Percentiles rank a stretch among this genome's conserved stretches.
Evolutionary conservation across 2,797 vertebrate genomes (phyloP).

Genomic region (Echiichthys vipera): DNA sequence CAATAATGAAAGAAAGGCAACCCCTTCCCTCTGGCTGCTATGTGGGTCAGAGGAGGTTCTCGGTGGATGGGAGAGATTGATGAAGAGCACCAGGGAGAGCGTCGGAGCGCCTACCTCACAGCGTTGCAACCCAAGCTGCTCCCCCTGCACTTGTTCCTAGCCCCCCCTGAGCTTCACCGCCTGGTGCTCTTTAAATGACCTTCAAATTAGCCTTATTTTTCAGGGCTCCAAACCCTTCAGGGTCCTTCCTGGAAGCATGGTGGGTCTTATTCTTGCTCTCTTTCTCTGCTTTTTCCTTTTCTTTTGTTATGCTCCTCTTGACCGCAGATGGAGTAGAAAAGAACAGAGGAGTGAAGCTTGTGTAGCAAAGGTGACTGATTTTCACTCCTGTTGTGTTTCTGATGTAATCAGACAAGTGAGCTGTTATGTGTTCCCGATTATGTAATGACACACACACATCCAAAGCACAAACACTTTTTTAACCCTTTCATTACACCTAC

Average conservation of each 20-base stretch:
- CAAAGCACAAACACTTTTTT: not conserved
- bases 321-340: slow-evolving; percentile 25
- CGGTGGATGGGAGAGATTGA: slow-evolving; percentile 85
- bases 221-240: slow-evolving; percentile 68
- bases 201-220: slow-evolving; percentile 86
- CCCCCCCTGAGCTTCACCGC: slow-evolving; percentile 76
- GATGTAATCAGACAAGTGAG: slow-evolving; percentile 55
- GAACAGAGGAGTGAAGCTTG: slow-evolving; percentile 14
- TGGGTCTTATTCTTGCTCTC: slow-evolving; percentile 51
- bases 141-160: slow-evolving; percentile 71
- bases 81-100: slow-evolving; percentile 84
- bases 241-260: slow-evolving; percentile 66
- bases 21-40: slow-evolving; percentile 78
- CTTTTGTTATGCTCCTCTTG: slow-evolving; percentile 52
- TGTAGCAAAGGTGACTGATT: slow-evolving; percentile 41
- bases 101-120: slow-evolving; percentile 73
- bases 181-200: slow-evolving; percentile 85
- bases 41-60: slow-evolving; percentile 86
- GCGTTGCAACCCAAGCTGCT: slow-evolving; percentile 71
- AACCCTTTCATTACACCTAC: slow-evolving; percentile 23
- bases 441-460: slow-evolving; percentile 6
- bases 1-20: slow-evolving; percentile 85
- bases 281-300: slow-evolving; percentile 49
- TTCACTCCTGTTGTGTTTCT: slow-evolving; percentile 39
- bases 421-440: slow-evolving; percentile 36